Evolutionary conservation across 2,888 invertebrate species (phyloP).

Genomic region (Odontocolon sp.): DNA sequence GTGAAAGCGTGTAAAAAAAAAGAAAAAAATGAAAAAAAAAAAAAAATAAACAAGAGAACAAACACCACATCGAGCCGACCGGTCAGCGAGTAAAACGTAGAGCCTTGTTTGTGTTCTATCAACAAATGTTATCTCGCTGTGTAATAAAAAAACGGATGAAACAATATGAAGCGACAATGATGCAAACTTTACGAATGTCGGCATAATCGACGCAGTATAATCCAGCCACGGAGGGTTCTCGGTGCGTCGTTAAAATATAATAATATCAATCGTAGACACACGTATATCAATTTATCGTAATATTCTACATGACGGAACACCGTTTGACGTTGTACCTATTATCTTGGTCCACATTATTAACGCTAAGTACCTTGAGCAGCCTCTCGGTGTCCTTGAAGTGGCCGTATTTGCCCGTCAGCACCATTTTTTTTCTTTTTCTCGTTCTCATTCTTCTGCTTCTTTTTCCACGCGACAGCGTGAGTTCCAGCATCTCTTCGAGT

Average conservation of each 20-base stretch:
- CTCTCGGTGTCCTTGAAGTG: conserved; percentile 78
- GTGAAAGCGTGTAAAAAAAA: conserved; percentile 1
- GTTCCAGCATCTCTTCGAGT: conserved; percentile 76
- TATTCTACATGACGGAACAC: conserved; percentile 77
- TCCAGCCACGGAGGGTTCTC: no score
- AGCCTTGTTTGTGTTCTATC: conserved; percentile 41
- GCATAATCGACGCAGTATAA: neutral
- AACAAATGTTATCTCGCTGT: conserved; percentile 15
- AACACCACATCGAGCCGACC: neutral
- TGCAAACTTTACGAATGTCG: neutral
- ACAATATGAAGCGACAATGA: neutral
- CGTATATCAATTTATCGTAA: neutral
- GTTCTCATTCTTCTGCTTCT: conserved; percentile 70
- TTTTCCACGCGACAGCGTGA: conserved; percentile 69
- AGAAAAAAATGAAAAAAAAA: neutral
- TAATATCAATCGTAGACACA: neutral
- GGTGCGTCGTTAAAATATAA: no score
- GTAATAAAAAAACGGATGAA: neutral
- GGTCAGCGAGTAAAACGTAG: conserved; percentile 17
- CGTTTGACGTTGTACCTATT: conserved; percentile 78
- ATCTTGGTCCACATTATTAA: conserved; percentile 80
- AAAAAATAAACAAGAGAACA: neutral
- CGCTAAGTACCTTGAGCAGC: conserved; percentile 78
- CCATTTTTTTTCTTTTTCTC: conserved; percentile 69
- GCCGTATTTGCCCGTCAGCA: conserved; percentile 67